These are phyloP conservation scores for Tribolium freemani DNA, from an alignment of 2,888 invertebrate species.

Conservation along the genomic window DNA sequence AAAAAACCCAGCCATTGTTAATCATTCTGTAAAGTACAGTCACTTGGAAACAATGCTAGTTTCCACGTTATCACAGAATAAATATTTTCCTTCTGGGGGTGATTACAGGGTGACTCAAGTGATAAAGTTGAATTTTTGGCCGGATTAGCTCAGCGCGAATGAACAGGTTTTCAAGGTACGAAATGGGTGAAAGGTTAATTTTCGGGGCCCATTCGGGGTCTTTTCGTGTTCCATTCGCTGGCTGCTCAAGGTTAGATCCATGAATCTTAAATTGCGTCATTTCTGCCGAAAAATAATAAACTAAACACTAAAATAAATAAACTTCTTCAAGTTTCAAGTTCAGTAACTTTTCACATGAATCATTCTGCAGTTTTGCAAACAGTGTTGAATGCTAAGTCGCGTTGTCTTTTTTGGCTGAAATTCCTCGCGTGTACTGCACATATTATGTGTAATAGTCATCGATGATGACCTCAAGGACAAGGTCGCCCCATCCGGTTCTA, in stretches of 20 bases:
- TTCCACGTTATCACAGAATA: neutral
- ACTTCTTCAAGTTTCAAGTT: neutral
- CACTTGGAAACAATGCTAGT: neutral
- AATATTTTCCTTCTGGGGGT: neutral
- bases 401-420: neutral
- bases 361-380: neutral
- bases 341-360: neutral
- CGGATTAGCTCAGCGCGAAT: neutral
- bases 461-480: slow-evolving; percentile 30
- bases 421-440: slow-evolving; percentile 14
- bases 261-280: slow-evolving; percentile 26
- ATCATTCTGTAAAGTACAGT: slow-evolving; percentile 4
- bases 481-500: slow-evolving; percentile 32
- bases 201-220: slow-evolving; percentile 34
- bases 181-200: slow-evolving; percentile 30
- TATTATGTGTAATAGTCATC: slow-evolving; percentile 21
- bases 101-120: neutral
- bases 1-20: slow-evolving; percentile 2
- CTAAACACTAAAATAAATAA: neutral
- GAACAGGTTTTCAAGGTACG: neutral
- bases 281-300: slow-evolving; percentile 9
- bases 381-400: neutral
- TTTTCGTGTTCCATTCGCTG: slow-evolving; percentile 30
- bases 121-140: neutral
- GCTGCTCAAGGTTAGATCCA: slow-evolving; percentile 29